These are phyloP conservation scores for Eupithecia abbreviata DNA, from an alignment of 2,888 invertebrate species.

Conservation along the genomic window DNA sequence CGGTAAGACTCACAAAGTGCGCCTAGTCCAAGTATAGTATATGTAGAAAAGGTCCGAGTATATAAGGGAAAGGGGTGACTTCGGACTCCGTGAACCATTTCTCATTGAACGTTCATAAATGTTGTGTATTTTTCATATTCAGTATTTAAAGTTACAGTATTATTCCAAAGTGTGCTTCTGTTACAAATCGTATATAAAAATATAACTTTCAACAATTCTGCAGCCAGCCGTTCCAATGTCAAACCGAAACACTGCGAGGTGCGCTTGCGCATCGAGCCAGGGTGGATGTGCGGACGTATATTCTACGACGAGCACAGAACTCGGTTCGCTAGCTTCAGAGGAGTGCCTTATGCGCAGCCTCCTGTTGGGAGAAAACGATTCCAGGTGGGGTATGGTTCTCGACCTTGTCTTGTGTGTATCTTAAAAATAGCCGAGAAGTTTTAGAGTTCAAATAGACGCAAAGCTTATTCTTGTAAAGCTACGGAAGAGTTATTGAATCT, in stretches of 20 bases:
- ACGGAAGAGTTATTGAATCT: too few relatives aligned
- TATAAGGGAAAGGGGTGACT: background rate
- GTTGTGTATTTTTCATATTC: background rate
- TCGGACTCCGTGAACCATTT: background rate
- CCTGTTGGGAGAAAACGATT: conserved; percentile 64
- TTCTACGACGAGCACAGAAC: conserved; percentile 33
- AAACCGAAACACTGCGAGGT: conserved; percentile 21
- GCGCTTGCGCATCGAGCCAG: conserved; percentile 29
- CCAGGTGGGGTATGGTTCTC: conserved; percentile 32
- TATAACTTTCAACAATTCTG: background rate
- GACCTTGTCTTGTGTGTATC: background rate
- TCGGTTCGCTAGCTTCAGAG: conserved; percentile 46
- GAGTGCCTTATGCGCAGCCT: conserved; percentile 61
- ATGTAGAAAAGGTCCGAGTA: too few relatives aligned
- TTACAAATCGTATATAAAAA: background rate
- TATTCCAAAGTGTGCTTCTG: background rate
- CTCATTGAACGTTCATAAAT: background rate
- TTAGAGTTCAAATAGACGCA: too few relatives aligned
- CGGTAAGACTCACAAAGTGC: background rate
- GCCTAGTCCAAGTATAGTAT: background rate
- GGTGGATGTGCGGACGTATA: conserved; percentile 43
- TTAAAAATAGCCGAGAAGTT: too few relatives aligned
- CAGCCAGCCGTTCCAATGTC: background rate
- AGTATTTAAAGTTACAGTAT: background rate
- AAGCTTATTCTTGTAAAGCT: too few relatives aligned